phyloP scores from a whole-genome alignment of 2,113 vertebrate species.

The Xiphophorus couchianus region DNA sequence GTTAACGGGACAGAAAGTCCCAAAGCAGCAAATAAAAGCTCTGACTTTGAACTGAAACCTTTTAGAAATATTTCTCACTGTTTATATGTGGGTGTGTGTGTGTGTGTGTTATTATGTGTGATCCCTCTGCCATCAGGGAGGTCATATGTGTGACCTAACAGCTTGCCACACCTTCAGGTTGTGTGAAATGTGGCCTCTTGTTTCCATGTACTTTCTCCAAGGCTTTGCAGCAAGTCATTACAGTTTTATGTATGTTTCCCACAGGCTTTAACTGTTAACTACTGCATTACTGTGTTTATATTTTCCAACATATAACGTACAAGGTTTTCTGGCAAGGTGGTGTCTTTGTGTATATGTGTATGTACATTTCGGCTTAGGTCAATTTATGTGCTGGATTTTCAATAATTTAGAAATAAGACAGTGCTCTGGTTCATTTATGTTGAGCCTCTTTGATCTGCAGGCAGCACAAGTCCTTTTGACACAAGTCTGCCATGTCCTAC shows the following conservation, averaged over 20 bases:
- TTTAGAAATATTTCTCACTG: background rate
- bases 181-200: conserved; percentile 44
- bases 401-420: background rate
- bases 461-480: background rate
- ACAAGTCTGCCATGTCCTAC: background rate
- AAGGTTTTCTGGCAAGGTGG: background rate
- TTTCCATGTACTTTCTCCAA: conserved; percentile 69
- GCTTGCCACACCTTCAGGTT: conserved; percentile 34
- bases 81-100: background rate
- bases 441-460: background rate
- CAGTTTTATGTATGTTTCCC: conserved; percentile 22
- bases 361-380: no score
- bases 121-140: conserved; percentile 54
- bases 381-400: background rate
- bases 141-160: conserved; percentile 26
- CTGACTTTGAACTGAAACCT: background rate
- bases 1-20: conserved; percentile 41
- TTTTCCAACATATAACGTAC: background rate
- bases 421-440: background rate
- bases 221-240: conserved; percentile 45
- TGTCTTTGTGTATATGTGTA: background rate
- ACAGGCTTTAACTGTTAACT: conserved; percentile 12
- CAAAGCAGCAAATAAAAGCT: background rate
- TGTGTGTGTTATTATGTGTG: background rate
- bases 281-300: background rate